Conservation (phyloP, 2,888 invertebrate genomes). For the Nomada hirtipes region DNA sequence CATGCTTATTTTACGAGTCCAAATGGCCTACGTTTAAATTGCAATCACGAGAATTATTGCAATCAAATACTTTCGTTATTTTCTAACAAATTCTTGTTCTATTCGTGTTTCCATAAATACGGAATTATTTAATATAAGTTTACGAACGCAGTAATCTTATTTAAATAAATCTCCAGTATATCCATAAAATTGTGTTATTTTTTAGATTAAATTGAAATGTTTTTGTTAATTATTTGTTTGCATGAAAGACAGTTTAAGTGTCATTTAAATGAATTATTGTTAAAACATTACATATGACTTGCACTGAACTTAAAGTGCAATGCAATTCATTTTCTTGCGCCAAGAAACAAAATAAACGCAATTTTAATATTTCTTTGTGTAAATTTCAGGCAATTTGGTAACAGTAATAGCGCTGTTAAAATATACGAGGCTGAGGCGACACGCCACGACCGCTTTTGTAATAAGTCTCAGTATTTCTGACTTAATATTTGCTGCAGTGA, state of each 20-base stretch:
- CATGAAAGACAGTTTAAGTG: no score
- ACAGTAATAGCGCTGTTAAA: slow-evolving; percentile 92
- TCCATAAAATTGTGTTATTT: no score
- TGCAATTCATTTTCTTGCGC: not conserved
- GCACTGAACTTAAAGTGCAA: no score
- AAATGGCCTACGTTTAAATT: not conserved
- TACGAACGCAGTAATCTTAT: no score
- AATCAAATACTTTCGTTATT: not conserved
- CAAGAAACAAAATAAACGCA: no score
- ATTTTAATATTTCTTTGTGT: slow-evolving; percentile 42
- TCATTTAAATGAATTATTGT: no score
- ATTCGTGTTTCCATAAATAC: no score
- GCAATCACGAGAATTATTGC: slow-evolving; percentile 6
- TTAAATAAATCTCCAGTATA: no score
- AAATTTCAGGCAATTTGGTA: slow-evolving; percentile 90
- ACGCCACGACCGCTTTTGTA: slow-evolving; percentile 95
- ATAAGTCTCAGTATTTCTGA: slow-evolving; percentile 94
- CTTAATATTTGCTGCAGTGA: slow-evolving; percentile 93
- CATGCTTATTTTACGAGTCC: not conserved
- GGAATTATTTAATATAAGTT: no score
- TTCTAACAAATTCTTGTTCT: not conserved
- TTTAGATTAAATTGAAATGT: no score
- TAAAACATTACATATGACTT: not conserved
- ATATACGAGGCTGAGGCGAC: slow-evolving; percentile 91
- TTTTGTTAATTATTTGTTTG: no score